Conservation (phyloP, 2,113 vertebrate genomes). For the Jacana jacana region DNA sequence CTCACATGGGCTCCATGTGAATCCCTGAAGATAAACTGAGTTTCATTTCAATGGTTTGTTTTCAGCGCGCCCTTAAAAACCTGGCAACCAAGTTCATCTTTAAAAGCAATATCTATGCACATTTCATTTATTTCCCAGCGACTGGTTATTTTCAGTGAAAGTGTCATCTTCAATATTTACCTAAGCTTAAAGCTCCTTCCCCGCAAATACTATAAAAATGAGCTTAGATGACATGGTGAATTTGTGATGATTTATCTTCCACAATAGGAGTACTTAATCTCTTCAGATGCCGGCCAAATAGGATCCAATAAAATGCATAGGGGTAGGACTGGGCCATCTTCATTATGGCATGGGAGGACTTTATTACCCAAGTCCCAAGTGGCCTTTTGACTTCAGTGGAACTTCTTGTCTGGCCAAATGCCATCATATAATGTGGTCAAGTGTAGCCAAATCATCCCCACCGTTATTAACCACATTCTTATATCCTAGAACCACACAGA, state of each 20-base stretch:
- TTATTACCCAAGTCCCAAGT: background rate
- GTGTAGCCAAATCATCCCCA: background rate
- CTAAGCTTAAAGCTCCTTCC: conserved; percentile 27
- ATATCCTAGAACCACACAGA: background rate
- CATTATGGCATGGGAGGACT: background rate
- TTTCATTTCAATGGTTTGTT: background rate
- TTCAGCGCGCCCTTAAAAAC: background rate
- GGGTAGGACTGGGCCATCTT: background rate
- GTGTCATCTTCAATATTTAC: conserved; percentile 48
- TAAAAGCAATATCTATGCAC: conserved; percentile 28
- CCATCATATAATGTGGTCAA: background rate
- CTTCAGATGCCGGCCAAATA: background rate
- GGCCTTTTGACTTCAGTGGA: background rate
- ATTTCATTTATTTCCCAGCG: conserved; percentile 43
- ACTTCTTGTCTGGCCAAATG: background rate
- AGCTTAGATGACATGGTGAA: conserved; percentile 13
- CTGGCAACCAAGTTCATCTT: background rate
- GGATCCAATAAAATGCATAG: background rate
- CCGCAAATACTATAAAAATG: conserved; percentile 42
- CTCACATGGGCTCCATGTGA: background rate
- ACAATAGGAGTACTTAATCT: conserved; percentile 27
- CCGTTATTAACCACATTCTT: background rate
- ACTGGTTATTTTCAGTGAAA: conserved; percentile 43
- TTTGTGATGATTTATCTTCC: conserved; percentile 44
- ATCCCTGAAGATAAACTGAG: background rate